These are phyloP conservation scores for Erythrocercus mccallii DNA, from an alignment of 2,113 vertebrate species.

Conservation along the genomic window DNA sequence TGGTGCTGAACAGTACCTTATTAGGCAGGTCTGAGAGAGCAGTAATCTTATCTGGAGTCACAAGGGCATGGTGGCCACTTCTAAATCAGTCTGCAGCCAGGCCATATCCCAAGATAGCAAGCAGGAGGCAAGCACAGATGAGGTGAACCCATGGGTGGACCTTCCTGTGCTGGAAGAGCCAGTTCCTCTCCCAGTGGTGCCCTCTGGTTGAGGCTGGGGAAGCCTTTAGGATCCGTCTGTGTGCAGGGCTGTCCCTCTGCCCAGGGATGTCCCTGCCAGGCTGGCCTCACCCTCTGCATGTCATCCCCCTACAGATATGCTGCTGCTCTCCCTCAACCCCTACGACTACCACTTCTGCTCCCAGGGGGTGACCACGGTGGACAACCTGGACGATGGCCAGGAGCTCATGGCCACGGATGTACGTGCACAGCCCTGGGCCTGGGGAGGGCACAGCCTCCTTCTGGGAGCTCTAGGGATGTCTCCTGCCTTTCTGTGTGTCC, in stretches of 20 bases:
- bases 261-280: background rate
- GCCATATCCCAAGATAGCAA: slow-evolving; percentile 59
- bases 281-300: background rate
- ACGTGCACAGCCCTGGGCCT: background rate
- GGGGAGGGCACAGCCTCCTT: background rate
- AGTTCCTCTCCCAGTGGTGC: background rate
- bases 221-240: background rate
- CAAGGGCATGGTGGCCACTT: slow-evolving; percentile 46
- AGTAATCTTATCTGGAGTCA: slow-evolving; percentile 71
- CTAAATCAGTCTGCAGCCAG: slow-evolving; percentile 62
- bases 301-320: slow-evolving; percentile 82
- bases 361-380: slow-evolving; percentile 88
- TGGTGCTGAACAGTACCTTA: slow-evolving; percentile 46
- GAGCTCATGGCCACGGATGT: slow-evolving; percentile 91
- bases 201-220: background rate
- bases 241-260: background rate
- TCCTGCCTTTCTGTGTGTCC: background rate
- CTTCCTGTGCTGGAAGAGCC: background rate
- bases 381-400: slow-evolving; percentile 87
- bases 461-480: background rate
- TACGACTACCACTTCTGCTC: slow-evolving; percentile 96
- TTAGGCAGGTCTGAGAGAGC: slow-evolving; percentile 52
- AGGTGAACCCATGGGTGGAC: background rate
- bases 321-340: slow-evolving; percentile 91
- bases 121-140: background rate